These are phyloP conservation scores for Drosophila tropicalis DNA, from an alignment of 1,140 invertebrate species.

Conservation along the genomic window DNA sequence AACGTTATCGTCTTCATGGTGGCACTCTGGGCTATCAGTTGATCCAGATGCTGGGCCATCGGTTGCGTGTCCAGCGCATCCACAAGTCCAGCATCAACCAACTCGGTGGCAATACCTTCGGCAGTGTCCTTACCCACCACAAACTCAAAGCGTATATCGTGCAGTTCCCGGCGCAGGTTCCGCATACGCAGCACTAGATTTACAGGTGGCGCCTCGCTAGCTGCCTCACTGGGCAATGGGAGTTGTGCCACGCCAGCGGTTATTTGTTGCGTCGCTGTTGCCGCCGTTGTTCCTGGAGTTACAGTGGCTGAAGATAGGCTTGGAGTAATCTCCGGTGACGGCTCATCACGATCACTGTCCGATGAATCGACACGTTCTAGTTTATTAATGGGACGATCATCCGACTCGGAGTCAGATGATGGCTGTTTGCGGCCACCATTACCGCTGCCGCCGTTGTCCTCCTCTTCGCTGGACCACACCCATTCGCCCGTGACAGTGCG, in stretches of 20 bases:
- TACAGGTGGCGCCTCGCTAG: slow-evolving; percentile 82
- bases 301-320: slow-evolving; percentile 65
- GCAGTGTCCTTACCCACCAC: slow-evolving; percentile 95
- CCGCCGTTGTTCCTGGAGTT: slow-evolving; percentile 41
- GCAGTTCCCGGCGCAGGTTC: slow-evolving; percentile 95
- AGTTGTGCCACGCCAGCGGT: slow-evolving; percentile 63
- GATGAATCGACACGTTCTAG: slow-evolving; percentile 85
- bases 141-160: slow-evolving; percentile 99
- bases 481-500: slow-evolving; percentile 98
- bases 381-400: slow-evolving; percentile 85
- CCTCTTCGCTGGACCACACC: slow-evolving; percentile 96
- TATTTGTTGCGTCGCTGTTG: slow-evolving; percentile 50
- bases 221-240: slow-evolving; percentile 55
- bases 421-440: slow-evolving; percentile 72
- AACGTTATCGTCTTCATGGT: slow-evolving; percentile 91
- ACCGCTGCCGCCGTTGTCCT: slow-evolving; percentile 82
- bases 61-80: slow-evolving; percentile 95
- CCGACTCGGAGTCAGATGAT: slow-evolving; percentile 81
- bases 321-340: slow-evolving; percentile 73
- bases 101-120: slow-evolving; percentile 96
- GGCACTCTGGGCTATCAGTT: slow-evolving; percentile 91
- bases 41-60: slow-evolving; percentile 96
- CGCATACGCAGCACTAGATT: slow-evolving; percentile 93
- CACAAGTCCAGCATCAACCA: slow-evolving; percentile 97
- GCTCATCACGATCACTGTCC: slow-evolving; percentile 83